These are phyloP conservation scores for Stenopsyche tienmushanensis DNA, from an alignment of 1,140 invertebrate genomes.

Conservation along the genomic window DNA sequence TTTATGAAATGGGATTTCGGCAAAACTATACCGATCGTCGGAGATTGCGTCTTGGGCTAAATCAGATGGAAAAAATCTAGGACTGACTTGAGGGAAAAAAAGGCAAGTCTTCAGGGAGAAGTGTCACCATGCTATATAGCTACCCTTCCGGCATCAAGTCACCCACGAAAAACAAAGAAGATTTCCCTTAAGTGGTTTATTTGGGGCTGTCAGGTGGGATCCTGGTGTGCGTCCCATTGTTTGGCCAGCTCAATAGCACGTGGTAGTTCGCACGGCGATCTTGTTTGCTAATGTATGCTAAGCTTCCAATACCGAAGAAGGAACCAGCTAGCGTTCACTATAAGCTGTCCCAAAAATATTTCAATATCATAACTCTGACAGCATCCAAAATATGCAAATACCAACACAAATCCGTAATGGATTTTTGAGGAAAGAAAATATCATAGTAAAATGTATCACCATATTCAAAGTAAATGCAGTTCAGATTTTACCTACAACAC, in stretches of 20 bases:
- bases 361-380: too few relatives aligned
- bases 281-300: conserved; percentile 35
- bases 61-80: too few relatives aligned
- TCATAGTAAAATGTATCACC: too few relatives aligned
- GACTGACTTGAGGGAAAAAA: too few relatives aligned
- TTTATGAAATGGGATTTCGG: conserved; percentile 15
- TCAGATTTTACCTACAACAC: too few relatives aligned
- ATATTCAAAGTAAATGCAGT: too few relatives aligned
- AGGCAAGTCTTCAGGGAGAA: too few relatives aligned
- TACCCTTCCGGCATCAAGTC: not conserved
- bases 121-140: not conserved
- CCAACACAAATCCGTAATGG: too few relatives aligned
- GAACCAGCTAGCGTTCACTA: not conserved
- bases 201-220: not conserved
- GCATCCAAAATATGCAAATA: too few relatives aligned
- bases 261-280: conserved; percentile 35
- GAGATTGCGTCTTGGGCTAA: too few relatives aligned
- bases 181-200: not conserved
- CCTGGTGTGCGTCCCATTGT: conserved; percentile 9
- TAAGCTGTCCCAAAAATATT: not conserved
- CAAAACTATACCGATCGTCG: not conserved
- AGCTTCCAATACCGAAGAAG: conserved; percentile 12
- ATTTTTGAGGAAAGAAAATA: too few relatives aligned
- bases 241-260: conserved; percentile 13
- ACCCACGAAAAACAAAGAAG: not conserved